phyloP scores from a whole-genome alignment of 2,888 invertebrate species.

The Epinotia ramella region DNA sequence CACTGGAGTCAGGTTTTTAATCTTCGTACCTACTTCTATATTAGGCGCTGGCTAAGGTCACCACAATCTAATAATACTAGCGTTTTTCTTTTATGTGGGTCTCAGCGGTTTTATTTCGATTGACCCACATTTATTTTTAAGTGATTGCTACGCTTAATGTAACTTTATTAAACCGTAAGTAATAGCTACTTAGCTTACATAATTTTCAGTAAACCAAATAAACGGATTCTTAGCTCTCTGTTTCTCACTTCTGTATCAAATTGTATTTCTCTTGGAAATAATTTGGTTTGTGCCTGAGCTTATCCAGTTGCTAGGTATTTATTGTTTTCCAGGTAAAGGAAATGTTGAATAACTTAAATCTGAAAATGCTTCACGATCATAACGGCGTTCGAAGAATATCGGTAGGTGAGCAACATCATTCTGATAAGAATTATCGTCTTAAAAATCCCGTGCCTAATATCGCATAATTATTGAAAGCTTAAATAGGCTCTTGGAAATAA shows the following conservation, averaged over 20 bases:
- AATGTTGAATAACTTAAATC: constrained; percentile 23
- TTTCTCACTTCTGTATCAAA: not conserved
- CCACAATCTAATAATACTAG: not conserved
- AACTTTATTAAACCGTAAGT: not conserved
- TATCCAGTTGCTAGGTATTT: constrained; percentile 32
- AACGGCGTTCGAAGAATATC: constrained; percentile 4
- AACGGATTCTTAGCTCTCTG: not conserved
- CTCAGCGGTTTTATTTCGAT: not conserved
- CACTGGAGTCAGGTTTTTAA: not conserved
- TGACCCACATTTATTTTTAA: not conserved
- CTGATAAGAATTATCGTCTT: constrained; percentile 27
- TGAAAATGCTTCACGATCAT: constrained; percentile 16
- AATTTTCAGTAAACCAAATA: too few relatives aligned
- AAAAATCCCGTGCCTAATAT: constrained; percentile 14
- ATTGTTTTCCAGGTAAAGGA: constrained; percentile 21
- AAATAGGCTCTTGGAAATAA: constrained; percentile 20
- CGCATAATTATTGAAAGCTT: too few relatives aligned
- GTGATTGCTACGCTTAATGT: not conserved
- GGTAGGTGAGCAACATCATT: constrained; percentile 13
- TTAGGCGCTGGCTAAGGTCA: not conserved
- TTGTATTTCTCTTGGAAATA: constrained; percentile 12
- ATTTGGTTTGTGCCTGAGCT: constrained; percentile 11
- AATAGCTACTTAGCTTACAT: too few relatives aligned
- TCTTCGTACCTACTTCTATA: not conserved
- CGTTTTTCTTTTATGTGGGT: not conserved